A percentile compares a stretch with the other conserved stretches of the same genome.
Conservation (phyloP, 2,888 invertebrate genomes). For the Norana najaformis region DNA sequence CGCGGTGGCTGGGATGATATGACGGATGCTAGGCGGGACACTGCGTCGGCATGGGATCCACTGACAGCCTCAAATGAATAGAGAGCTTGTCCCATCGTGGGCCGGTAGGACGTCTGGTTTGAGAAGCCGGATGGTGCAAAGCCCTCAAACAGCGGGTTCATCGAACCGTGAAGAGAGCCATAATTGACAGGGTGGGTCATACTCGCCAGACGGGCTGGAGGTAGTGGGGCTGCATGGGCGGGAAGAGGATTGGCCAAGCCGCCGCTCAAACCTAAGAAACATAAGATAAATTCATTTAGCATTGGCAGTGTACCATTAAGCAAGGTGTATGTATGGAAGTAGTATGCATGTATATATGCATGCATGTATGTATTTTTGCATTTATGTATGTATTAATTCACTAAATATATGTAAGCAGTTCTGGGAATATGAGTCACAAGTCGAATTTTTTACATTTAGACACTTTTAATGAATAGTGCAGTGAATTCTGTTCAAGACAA, state of each 20-base stretch:
- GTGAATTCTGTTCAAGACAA: too few relatives aligned
- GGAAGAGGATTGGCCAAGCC: constrained; percentile 28
- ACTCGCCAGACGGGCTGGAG: constrained; percentile 30
- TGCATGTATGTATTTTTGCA: too few relatives aligned
- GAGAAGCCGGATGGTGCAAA: constrained; percentile 25
- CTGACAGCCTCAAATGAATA: constrained; percentile 47
- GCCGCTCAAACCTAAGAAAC: constrained; percentile 28
- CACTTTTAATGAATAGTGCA: too few relatives aligned
- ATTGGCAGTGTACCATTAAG: background rate
- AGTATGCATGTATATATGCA: background rate
- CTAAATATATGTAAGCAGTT: too few relatives aligned
- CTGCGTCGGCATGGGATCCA: background rate
- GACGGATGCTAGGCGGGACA: background rate
- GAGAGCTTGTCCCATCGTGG: constrained; percentile 46
- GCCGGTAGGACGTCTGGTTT: constrained; percentile 46
- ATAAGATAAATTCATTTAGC: background rate
- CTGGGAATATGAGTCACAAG: too few relatives aligned
- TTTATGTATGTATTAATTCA: background rate
- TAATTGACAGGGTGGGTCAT: constrained; percentile 34
- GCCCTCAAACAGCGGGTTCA: constrained; percentile 37
- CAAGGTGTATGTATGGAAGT: too few relatives aligned
- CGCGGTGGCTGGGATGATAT: background rate
- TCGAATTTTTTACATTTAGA: too few relatives aligned
- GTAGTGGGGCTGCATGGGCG: constrained; percentile 31
- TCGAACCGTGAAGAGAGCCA: constrained; percentile 29